Percentiles rank a stretch among this genome's conserved stretches.
Conservation (phyloP, 1,140 invertebrate species). For the Drosophila parabipectinata region DNA sequence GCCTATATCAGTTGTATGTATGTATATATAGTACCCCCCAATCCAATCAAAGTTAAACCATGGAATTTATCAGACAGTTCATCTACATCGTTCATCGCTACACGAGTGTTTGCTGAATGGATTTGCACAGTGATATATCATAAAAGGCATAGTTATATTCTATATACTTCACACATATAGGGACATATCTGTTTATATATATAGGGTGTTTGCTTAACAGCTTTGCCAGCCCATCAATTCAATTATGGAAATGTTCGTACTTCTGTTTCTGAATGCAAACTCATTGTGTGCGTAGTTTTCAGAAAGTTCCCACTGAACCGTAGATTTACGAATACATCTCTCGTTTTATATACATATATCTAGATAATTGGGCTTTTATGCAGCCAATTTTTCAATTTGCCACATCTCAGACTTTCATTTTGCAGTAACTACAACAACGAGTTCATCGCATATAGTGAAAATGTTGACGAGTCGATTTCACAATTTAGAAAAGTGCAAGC, state of each 20-base stretch:
- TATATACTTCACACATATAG: constrained; percentile 15
- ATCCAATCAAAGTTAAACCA: constrained; percentile 42
- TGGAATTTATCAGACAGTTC: constrained; percentile 34
- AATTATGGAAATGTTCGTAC: constrained; percentile 59
- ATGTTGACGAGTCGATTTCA: constrained; percentile 59
- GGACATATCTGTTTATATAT: constrained; percentile 6
- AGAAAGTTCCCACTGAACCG: constrained; percentile 54
- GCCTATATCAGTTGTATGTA: neutral
- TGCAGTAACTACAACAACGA: constrained; percentile 40
- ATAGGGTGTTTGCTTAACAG: constrained; percentile 49
- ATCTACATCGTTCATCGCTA: constrained; percentile 42
- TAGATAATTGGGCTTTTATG: constrained; percentile 23
- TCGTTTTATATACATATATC: neutral
- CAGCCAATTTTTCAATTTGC: constrained; percentile 73
- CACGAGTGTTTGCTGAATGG: constrained; percentile 58
- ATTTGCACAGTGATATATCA: constrained; percentile 53
- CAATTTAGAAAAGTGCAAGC: constrained; percentile 76
- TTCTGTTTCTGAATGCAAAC: constrained; percentile 47
- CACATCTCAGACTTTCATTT: constrained; percentile 67
- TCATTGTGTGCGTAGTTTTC: constrained; percentile 67
- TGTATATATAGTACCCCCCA: constrained; percentile 18
- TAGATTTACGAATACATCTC: constrained; percentile 1
- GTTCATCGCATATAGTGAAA: constrained; percentile 49
- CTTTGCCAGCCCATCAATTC: constrained; percentile 76
- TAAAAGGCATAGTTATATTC: constrained; percentile 25